These are phyloP conservation scores for Agrilus planipennis DNA, from an alignment of 1,140 invertebrate species.

Conservation along the genomic window DNA sequence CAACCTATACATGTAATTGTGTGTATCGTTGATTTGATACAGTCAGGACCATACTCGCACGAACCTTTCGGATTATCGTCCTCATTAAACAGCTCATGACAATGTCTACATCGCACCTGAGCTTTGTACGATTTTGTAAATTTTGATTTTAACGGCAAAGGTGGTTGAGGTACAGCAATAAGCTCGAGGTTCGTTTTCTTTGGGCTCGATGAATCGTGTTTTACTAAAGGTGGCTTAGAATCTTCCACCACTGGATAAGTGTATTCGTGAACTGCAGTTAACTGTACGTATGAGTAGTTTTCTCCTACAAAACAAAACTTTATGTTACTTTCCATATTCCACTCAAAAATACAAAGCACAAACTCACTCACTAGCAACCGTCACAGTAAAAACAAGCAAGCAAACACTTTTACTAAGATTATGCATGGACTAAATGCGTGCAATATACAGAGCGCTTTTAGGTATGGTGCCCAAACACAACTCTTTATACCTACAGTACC, in stretches of 20 bases:
- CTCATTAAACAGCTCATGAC: constrained; percentile 55
- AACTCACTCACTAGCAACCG: too few relatives aligned
- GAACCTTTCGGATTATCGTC: constrained; percentile 71
- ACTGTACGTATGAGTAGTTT: constrained; percentile 75
- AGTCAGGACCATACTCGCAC: constrained; percentile 83
- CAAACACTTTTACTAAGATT: too few relatives aligned
- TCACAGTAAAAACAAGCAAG: too few relatives aligned
- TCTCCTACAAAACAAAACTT: constrained; percentile 36
- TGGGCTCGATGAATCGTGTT: constrained; percentile 45
- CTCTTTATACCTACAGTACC: too few relatives aligned
- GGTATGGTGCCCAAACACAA: too few relatives aligned
- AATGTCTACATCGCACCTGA: constrained; percentile 26
- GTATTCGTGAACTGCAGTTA: constrained; percentile 71
- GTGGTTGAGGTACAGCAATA: constrained; percentile 28
- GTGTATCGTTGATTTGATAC: constrained; percentile 66
- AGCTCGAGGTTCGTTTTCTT: constrained; percentile 32
- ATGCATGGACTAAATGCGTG: too few relatives aligned
- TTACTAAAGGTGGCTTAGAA: constrained; percentile 35
- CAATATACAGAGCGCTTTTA: too few relatives aligned
- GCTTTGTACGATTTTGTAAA: constrained; percentile 31
- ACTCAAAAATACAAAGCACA: not conserved
- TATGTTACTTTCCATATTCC: too few relatives aligned
- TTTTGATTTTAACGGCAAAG: constrained; percentile 38
- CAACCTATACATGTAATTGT: constrained; percentile 72
- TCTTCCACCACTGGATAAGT: constrained; percentile 67